Percentiles rank a stretch among this genome's conserved stretches.
Evolutionary conservation across 2,797 vertebrate species (phyloP).

Genomic region (Gorsachius magnificus): DNA sequence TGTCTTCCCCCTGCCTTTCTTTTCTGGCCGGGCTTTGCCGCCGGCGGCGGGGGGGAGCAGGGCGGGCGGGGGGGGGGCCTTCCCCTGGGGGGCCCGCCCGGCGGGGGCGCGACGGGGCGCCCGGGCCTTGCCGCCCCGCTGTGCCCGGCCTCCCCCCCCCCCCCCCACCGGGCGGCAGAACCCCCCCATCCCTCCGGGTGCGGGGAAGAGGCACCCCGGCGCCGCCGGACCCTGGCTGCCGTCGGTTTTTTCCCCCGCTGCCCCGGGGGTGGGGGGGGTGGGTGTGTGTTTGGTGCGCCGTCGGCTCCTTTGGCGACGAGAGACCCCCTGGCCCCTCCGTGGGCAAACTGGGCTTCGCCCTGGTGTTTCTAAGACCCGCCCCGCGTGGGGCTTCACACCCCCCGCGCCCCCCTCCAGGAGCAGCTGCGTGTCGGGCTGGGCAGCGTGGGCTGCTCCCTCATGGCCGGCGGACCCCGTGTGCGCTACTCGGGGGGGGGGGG

Average conservation of each 20-base stretch:
- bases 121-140: no score
- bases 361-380: not conserved
- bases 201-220: no score
- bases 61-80: no score
- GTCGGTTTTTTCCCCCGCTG: no score
- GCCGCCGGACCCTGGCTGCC: no score
- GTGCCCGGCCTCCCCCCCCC: no score
- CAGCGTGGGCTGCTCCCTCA: not conserved
- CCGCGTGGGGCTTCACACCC: not conserved
- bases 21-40: not conserved
- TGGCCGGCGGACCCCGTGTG: not conserved
- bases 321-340: not conserved
- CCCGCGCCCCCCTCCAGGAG: not conserved
- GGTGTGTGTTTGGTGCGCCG: not conserved
- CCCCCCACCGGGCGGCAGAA: no score
- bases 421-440: not conserved
- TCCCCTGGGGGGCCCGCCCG: no score
- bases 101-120: no score
- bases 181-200: no score
- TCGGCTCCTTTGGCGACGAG: no score
- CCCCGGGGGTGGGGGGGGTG: not conserved
- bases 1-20: no score
- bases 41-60: not conserved
- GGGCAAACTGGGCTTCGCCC: not conserved
- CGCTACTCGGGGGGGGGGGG: not conserved